These are phyloP conservation scores for Dasypus novemcinctus DNA, from an alignment of 2,113 vertebrate species.

Conservation along the genomic window DNA sequence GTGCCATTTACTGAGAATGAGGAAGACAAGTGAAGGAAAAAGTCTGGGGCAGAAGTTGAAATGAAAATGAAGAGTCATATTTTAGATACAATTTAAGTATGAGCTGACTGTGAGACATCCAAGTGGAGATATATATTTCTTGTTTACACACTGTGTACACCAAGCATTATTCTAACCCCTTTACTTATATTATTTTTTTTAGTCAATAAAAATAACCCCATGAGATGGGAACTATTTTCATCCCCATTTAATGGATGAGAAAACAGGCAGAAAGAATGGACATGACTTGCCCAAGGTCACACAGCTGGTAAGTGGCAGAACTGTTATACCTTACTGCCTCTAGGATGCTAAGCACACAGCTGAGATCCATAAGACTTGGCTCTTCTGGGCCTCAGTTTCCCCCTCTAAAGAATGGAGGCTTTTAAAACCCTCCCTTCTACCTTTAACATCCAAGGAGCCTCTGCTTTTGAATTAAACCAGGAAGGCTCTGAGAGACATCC, in stretches of 20 bases:
- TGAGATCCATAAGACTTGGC: not conserved
- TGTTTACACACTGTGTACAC: not conserved
- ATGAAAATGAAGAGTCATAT: not conserved
- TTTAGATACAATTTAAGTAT: not conserved
- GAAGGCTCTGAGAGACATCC: not conserved
- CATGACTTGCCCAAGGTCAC: not conserved
- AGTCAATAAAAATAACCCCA: not conserved
- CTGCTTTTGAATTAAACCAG: not conserved
- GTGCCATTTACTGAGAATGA: not conserved
- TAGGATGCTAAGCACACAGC: accelerated
- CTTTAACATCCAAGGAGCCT: not conserved
- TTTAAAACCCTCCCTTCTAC: not conserved
- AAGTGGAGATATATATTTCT: not conserved
- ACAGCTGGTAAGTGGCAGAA: accelerated
- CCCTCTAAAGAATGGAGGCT: not conserved
- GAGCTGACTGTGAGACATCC: not conserved
- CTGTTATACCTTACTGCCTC: accelerated
- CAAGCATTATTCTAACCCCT: not conserved
- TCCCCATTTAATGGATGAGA: not conserved
- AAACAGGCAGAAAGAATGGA: not conserved
- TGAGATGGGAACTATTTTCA: not conserved
- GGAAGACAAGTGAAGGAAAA: not conserved
- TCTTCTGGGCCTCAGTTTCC: not conserved
- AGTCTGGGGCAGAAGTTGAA: no score
- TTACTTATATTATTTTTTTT: not conserved